Evolutionary conservation across 2,888 invertebrate genomes (phyloP), one percentile per base, ranked within the genome.

Genomic region (Chrysina gloriosa): DNA sequence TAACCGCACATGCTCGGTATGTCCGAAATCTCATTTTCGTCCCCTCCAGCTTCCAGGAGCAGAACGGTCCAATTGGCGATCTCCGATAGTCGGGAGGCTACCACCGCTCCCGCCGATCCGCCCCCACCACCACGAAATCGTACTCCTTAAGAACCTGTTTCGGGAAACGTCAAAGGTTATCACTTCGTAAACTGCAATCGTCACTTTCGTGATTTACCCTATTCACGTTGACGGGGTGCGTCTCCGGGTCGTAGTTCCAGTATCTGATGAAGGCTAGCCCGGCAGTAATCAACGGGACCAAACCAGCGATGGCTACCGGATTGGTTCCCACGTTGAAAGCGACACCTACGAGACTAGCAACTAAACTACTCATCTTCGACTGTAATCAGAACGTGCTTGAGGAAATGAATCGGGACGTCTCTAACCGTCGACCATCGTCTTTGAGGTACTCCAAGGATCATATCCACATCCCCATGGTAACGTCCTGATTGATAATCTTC

Each of bases 51-150:
- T 82, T 96, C 96, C 67, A 96, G 81, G 3, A 96, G 86, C 69
- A 96, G 84, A 5, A 95, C 91, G 3, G 90, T 91, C 94, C 94
- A 94, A 80, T 93, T 92, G 73, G 88, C 85, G 61, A 92, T 86
- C 82, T 94, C 94, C 3, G 93, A 93, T 70, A 95, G 86, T 19
- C 94, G 88, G 72, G 92, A 93, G 61, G 95, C 95, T 54, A 95
- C 87, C 58, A 95, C 95, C 1, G 95, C 93, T 23, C 96, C 96
- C 0, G 95, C 95, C 3, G 95, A 95, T 34, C 96, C 96, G 91
- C 94, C 45, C 96, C 96, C 67, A 96, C 89, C 77, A 95, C 87
- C 75, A 95, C 89, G 81, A 94, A 97, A 82, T 95, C 95, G 86
- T 94, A 94, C 81, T 92, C 90, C 69, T 89, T 88, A 77, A 89